Evolutionary conservation across 2,113 vertebrate genomes (phyloP), one percentile per base, ranked within the genome.

Genomic region (Sorex fumeus): DNA sequence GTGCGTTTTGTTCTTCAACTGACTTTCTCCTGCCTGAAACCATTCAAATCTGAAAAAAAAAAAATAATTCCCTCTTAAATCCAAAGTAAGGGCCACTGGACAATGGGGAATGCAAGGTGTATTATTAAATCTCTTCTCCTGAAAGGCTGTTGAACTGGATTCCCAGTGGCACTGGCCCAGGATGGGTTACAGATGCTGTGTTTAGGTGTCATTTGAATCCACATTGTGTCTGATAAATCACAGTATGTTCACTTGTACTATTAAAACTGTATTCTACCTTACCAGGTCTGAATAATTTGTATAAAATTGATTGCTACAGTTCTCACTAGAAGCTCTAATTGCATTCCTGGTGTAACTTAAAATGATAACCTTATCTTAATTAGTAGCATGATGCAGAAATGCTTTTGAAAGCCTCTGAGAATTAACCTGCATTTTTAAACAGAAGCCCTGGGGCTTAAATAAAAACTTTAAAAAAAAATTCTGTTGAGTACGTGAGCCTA

Each of bases 331-430:
- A 97, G 88, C 93, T 97, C 97, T 98, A 98, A 98, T 98, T 98
- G 97, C 97, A 96, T 98, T 98, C 97, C 94, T 97, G 82, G 96
- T 98, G 96, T 97, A 98, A 98, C 98, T 98, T 98, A 97, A 98
- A 98, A 97, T 97, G 97, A 98, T 98, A 98, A 98, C 97, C 98
- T 98, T 98, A 98, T 98, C 98, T 98, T 98, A 98, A 98, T 98
- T 98, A 98, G 98, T 97, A 97, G 93, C 96, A 97, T 97, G 97
- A 97, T 97, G 96, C 95, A 97, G 97, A 97, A 98, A 98, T 96
- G 96, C 88, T 97, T 97, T 96, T 95, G 95, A 97, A 98, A 98
- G 95, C 95, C 74, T 43, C 67, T 0, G 91, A 98, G 97, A 95
- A 97, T 98, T 98, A 98, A 97, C 97, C 95, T 97, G 96, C 96